Base-by-base conservation (phyloP, 1,140 invertebrate genomes). In the Drosophila kohkoa region DNA sequence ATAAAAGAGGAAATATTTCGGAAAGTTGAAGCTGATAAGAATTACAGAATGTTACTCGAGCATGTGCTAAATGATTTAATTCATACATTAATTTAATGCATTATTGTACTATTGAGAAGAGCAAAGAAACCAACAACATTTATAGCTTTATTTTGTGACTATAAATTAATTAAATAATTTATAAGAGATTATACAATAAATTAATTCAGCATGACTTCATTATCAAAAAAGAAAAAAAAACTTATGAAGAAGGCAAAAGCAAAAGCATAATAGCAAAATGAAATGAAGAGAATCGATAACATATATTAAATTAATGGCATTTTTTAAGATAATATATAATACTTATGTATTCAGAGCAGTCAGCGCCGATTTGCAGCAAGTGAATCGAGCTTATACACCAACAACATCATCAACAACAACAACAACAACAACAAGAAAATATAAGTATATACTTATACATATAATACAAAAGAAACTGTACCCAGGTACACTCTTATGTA, bases 91-190 rank as follows among this genome's bases (percentile, higher is more conserved):
- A 82, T 82, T 83, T 86, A 66, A 82, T 67, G 72, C 76, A 83
- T 74, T 62, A 60, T 60, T 83, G 64, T 63, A 49, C 72, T 78
- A 71, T 25, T 70, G 73, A 59, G 45, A 83, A 79, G 49, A 54
- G 28, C n/a, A 68, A 71, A 63, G 15, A 76, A 90, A 72, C 67
- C 60, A 85, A 88, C 51, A 82, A 83, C 75, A 87, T 91, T 88
- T 85, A 88, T 77, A 88, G 82, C 89, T 88, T 91, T 83, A 90
- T 90, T 90, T 88, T 69, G 60, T 86, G 78, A 90, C 68, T 79
- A 90, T 82, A 82, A 89, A 79, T 86, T 82, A 86, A 83, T 79
- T 66, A 80, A 83, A 70, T 90, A 81, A 89, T 89, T 83, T 85
- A 74, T 81, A 82, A 77, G 75, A 76, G 75, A 76, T 69, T 86